Conservation (phyloP, 1,140 invertebrate genomes). For the Dendroctonus valens region DNA sequence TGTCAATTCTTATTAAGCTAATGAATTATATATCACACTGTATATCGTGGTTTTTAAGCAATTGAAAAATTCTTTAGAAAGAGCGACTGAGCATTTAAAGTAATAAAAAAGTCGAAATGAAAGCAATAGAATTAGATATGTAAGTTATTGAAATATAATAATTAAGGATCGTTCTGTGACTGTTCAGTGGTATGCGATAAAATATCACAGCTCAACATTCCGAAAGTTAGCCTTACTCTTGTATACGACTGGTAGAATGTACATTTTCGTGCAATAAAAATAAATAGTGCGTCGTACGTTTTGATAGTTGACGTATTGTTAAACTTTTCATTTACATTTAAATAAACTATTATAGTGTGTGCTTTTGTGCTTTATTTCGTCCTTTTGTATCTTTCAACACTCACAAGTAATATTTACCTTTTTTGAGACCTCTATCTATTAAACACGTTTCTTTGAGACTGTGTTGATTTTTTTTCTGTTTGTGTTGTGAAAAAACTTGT, state of each 20-base stretch:
- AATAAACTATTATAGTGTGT: slow-evolving; percentile 40
- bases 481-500: too few species aligned
- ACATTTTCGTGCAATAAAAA: slow-evolving; percentile 44
- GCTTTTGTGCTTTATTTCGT: background rate
- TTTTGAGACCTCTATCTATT: too few species aligned
- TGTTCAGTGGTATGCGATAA: slow-evolving; percentile 21
- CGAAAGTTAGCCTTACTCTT: slow-evolving; percentile 43
- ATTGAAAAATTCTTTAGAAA: slow-evolving; percentile 1
- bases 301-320: slow-evolving; percentile 43
- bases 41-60: background rate
- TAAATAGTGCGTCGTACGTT: slow-evolving; percentile 23
- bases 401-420: too few species aligned
- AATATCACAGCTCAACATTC: slow-evolving; percentile 37
- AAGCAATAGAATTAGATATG: slow-evolving; percentile 20
- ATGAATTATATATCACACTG: slow-evolving; percentile 3
- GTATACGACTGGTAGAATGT: slow-evolving; percentile 46
- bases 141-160: slow-evolving; percentile 23
- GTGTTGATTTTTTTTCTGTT: too few species aligned
- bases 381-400: background rate
- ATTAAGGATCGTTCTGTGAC: slow-evolving; percentile 3
- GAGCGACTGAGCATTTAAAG: background rate
- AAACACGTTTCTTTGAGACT: too few species aligned
- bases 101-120: slow-evolving; percentile 8
- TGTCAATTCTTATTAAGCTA: background rate
- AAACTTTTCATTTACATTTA: slow-evolving; percentile 41